These are phyloP conservation scores for Shinisaurus crocodilurus DNA, from an alignment of 2,113 vertebrate species.

Conservation along the genomic window DNA sequence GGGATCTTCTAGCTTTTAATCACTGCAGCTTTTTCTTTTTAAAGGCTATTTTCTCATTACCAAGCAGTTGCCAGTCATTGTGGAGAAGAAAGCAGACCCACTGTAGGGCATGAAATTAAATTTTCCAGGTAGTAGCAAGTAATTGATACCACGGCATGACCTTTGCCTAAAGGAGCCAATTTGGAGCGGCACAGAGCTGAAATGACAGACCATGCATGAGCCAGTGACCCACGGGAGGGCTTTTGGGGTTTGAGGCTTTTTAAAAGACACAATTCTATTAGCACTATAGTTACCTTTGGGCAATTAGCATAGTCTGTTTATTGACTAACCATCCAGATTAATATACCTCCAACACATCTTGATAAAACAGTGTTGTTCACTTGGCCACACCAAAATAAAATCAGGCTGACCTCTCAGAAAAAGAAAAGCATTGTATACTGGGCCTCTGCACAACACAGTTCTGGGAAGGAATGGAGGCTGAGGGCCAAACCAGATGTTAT, in stretches of 20 bases:
- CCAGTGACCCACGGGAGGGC: constrained; percentile 38
- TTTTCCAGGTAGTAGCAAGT: constrained; percentile 79
- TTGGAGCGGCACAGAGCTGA: constrained; percentile 39
- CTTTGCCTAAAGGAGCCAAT: constrained; percentile 64
- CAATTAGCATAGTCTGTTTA: neutral
- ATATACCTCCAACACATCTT: constrained; percentile 35
- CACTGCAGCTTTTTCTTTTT: constrained; percentile 1
- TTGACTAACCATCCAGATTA: constrained; percentile 36
- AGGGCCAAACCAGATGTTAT: neutral
- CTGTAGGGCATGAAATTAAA: constrained; percentile 78
- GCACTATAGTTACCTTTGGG: constrained; percentile 18
- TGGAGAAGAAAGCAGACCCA: constrained; percentile 73
- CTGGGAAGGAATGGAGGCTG: neutral
- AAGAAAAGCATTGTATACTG: neutral
- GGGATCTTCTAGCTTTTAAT: constrained; percentile 58
- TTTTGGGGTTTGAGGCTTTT: neutral
- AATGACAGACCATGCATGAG: neutral
- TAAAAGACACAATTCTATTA: neutral
- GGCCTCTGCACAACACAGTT: neutral
- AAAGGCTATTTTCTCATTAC: constrained; percentile 69
- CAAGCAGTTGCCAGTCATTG: constrained; percentile 70
- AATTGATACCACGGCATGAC: constrained; percentile 76
- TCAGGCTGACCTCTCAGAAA: neutral
- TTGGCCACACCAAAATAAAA: constrained; percentile 32
- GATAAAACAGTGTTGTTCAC: constrained; percentile 41